Base-by-base conservation (phyloP, 1,140 invertebrate species). In the Drosophila albomicans region DNA sequence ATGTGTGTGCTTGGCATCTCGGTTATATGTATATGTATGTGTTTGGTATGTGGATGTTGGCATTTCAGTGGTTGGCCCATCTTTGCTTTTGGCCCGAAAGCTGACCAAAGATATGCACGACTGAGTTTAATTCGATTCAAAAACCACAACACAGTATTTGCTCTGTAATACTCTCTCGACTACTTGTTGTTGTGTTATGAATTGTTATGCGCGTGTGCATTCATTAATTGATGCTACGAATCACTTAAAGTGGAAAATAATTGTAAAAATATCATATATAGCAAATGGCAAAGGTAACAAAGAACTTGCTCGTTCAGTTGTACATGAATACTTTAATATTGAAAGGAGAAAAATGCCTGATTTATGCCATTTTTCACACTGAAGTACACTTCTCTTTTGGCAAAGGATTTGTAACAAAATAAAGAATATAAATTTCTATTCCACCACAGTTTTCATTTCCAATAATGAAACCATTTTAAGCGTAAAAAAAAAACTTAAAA, bases 171-270 rank as follows among this genome's bases (percentile, higher is more conserved):
- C 13, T 25, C 20, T 25, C 20, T 45, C 28, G 13, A 38, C n/a
- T 16, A n/a, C 13, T 11, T 30, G 8, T 10, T 11, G 20, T 20
- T 20, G 20, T 20, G 11, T 11, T 57, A 46, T 30, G 49, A 20
- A 16, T 62, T 52, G 38, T 51, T 65, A 28, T 11, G 28, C 16
- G 45, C 25, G 48, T 64, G 56, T 61, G 28, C 78, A 71, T 81
- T 68, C 70, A 78, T 85, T 71, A 85, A 81, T 86, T 86, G 73
- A 66, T 75, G 63, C 35, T 45, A 7, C 7, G 11, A 5, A 8
- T 20, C 32, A 43, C 35, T 35, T 6, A 13, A 15, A 13, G n/a
- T 73, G 64, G 32, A 70, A 62, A 69, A 52, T 63, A 11, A 56
- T 72, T 65, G 20, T 25, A 35, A 66, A 61, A 35, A 52, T 25